Base-by-base conservation (phyloP, 23 tunicate genomes). In the Corella eumyota region DNA sequence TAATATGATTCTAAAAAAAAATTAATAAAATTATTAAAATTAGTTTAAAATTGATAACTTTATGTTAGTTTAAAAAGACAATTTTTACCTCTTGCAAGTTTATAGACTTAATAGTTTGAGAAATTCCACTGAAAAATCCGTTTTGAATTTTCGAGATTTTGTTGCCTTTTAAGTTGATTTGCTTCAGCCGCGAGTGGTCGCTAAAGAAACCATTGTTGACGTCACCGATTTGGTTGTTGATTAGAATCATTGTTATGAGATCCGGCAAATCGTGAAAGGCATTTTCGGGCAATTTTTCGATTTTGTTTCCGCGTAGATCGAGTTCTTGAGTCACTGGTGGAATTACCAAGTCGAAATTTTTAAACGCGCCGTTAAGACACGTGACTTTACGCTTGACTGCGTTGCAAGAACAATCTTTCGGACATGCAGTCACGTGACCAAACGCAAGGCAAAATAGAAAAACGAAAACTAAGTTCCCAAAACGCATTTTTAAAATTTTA, bases 101-200 rank as follows among this genome's bases (percentile, higher is more conserved):
- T 40, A 74, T 34, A 25, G 67, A 35, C 47, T 64, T 64, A 0
- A 74, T 0, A 17, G 56, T 51, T 53, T 40, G 34, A 13, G 65
- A 20, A 19, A 74, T 9, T 17, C 80, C 80, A 11, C 55, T 26
- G 40, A 74, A 74, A 24, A 35, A 40, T 25, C 80, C 71, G n/a
- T 28, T 11, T 9, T 38, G 53, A 55, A 74, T 55, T 4, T 32
- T 34, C 27, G 71, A 29, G 56, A 74, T 38, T 3, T 40, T 33
- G 40, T 74, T 74, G 27, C 36, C 61, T 40, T 36, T 64, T 27
- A 74, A 56, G 45, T 64, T 56, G 19, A 74, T 20, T 46, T 64
- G 65, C 23, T 50, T 63, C 50, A 74, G 24, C 19, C 71, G 58
- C 19, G 30, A 30, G 4, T 54, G 40, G 11, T 64, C 70, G 17